phyloP scores from a whole-genome alignment of 2,888 invertebrate genomes.

The Crioceris asparagi region DNA sequence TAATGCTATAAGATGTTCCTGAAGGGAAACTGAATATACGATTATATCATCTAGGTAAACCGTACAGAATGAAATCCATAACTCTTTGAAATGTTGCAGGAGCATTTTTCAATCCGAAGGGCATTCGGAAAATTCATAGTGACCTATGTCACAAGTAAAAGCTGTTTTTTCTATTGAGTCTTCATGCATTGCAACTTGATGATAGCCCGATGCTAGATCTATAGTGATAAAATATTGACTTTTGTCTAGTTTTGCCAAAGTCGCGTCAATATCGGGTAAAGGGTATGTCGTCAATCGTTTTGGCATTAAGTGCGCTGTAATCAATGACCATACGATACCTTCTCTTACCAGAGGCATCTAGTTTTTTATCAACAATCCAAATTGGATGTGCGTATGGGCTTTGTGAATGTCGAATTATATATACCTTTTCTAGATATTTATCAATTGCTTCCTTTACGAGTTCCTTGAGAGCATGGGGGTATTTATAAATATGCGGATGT shows the following conservation, averaged over 20 bases:
- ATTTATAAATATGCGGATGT: too few species aligned
- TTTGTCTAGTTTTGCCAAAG: conserved; percentile 2
- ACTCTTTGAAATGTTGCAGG: conserved; percentile 17
- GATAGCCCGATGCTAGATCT: conserved; percentile 29
- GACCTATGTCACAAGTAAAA: conserved; percentile 10
- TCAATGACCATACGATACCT: conserved; percentile 32
- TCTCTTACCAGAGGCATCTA: too few species aligned
- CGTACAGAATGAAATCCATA: conserved; percentile 13
- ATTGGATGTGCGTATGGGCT: too few species aligned
- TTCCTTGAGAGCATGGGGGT: too few species aligned
- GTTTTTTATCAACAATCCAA: too few species aligned
- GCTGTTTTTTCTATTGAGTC: conserved; percentile 5
- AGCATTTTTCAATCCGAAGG: conserved; percentile 17
- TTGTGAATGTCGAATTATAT: too few species aligned
- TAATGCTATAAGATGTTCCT: background rate
- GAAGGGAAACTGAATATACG: conserved; percentile 9
- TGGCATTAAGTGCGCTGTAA: conserved; percentile 30
- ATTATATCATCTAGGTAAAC: conserved; percentile 25
- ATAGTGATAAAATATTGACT: conserved; percentile 25
- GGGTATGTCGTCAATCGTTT: conserved; percentile 28
- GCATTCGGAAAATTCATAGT: conserved; percentile 6
- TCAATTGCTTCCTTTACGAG: too few species aligned
- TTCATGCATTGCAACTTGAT: conserved; percentile 24
- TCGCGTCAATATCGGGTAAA: conserved; percentile 17
- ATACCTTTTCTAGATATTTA: too few species aligned